These are phyloP conservation scores for Baccha elongata DNA, from an alignment of 2,888 invertebrate species.

Conservation along the genomic window DNA sequence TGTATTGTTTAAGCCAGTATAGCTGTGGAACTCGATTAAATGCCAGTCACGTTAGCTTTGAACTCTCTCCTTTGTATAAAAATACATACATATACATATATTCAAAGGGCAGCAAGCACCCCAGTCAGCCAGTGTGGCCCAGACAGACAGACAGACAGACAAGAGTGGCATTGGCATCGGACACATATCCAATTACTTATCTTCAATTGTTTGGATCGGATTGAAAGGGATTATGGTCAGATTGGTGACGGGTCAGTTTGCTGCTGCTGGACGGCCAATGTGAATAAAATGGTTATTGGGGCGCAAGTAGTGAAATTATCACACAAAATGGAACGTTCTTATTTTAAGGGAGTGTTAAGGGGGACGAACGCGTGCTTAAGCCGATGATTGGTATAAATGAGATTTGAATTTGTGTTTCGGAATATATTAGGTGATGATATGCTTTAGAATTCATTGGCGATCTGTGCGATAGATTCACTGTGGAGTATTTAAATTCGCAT, in stretches of 20 bases:
- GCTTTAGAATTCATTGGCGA: conserved; percentile 18
- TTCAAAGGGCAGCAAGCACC: conserved; percentile 24
- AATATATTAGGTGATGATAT: conserved; percentile 23
- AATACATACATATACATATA: background rate
- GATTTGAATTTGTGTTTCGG: conserved; percentile 12
- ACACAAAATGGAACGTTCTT: background rate
- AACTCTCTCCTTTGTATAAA: conserved; percentile 13
- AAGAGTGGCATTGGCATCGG: conserved; percentile 57
- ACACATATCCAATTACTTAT: conserved; percentile 67
- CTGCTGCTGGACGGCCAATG: conserved; percentile 10
- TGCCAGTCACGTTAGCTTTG: conserved; percentile 66
- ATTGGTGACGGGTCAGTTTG: conserved; percentile 46
- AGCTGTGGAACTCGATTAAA: conserved; percentile 36
- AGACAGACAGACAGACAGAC: conserved; percentile 41
- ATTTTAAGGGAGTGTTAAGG: background rate
- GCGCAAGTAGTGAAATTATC: conserved; percentile 14
- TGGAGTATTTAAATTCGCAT: conserved; percentile 1
- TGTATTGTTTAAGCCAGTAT: background rate
- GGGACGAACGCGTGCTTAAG: conserved; percentile 20
- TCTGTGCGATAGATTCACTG: background rate
- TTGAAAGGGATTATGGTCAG: conserved; percentile 62
- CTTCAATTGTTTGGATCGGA: conserved; percentile 63
- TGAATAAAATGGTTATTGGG: conserved; percentile 6
- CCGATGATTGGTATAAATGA: conserved; percentile 34
- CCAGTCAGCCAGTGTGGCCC: conserved; percentile 14